Evolutionary conservation across 2,113 vertebrate genomes (phyloP), one percentile per base, ranked within the genome.

Genomic region (Anas platyrhynchos): DNA sequence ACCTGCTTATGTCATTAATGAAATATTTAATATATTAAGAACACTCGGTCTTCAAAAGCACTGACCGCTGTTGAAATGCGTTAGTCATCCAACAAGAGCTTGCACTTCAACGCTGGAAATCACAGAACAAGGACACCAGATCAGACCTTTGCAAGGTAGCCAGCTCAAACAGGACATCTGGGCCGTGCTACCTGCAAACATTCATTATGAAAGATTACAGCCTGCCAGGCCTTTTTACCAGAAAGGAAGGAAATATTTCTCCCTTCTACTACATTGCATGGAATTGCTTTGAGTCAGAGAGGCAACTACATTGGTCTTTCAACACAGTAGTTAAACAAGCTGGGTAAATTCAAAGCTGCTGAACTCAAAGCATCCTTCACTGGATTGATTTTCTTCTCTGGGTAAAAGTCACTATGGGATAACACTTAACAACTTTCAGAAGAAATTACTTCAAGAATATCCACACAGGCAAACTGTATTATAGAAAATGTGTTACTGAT

Each of bases 41-140:
- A 84, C 86, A 82, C 13, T 74, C n/a, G 11, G 55, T 69, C 73
- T 95, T 71, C 66, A 56, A 12, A 92, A 95, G 91, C n/a, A 63
- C 87, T 38, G 85, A 85, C 71, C 6, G 5, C 75, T 0, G 1
- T 41, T 10, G n/a, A 97, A 94, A 91, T 43, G 84, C 12, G 46
- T 94, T 94, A 93, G 72, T 96, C 95, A 94, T 93, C 84, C 95
- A 94, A 74, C 36, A 94, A 93, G 94, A 92, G 89, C 84, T 83
- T 80, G 62, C 88, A 82, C 83, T 92, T 48, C 77, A 88, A 46
- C 55, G 50, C 86, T 92, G 48, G 62, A 82, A 93, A 92, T 89
- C 91, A 95, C 54, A 79, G 86, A 76, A 90, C 83, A 83, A 88
- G 81, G 77, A 93, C 91, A 94, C 90, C 73, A 79, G 89, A 76